Conservation (phyloP, 2,888 invertebrate genomes). For the Drosophila austrosaltans region DNA sequence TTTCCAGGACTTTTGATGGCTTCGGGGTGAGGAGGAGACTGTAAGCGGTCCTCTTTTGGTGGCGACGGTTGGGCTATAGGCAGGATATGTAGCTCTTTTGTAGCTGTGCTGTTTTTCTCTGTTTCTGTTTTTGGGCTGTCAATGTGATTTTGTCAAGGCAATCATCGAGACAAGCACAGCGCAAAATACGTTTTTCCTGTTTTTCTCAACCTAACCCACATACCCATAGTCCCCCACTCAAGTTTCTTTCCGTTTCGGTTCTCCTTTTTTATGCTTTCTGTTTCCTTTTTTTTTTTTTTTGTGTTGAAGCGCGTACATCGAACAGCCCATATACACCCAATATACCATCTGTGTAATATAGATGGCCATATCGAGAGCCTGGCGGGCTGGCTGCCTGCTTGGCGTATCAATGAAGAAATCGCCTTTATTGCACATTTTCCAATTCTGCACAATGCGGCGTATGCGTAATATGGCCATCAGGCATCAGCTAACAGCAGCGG, state of each 20-base stretch:
- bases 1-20: constrained; percentile 39
- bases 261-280: not conserved
- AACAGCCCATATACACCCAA: constrained; percentile 28
- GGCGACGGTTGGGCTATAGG: constrained; percentile 5
- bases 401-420: constrained; percentile 72
- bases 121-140: constrained; percentile 45
- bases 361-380: constrained; percentile 42
- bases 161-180: constrained; percentile 52
- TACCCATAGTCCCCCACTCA: not conserved
- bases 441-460: constrained; percentile 46
- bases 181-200: constrained; percentile 31
- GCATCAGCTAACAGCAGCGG: not conserved
- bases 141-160: constrained; percentile 70
- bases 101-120: constrained; percentile 23
- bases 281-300: constrained; percentile 26
- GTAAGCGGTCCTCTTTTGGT: not conserved
- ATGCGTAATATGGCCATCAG: constrained; percentile 45
- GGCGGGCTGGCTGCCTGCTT: constrained; percentile 51
- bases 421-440: constrained; percentile 70
- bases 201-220: not conserved
- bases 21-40: not conserved
- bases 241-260: constrained; percentile 3
- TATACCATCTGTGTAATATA: constrained; percentile 44
- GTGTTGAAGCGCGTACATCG: constrained; percentile 34
- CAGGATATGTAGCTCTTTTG: constrained; percentile 16